Evolutionary conservation across 64 coral and sea anemone genomes (phyloP).

Genomic region (Dendronephthya gigantea): DNA sequence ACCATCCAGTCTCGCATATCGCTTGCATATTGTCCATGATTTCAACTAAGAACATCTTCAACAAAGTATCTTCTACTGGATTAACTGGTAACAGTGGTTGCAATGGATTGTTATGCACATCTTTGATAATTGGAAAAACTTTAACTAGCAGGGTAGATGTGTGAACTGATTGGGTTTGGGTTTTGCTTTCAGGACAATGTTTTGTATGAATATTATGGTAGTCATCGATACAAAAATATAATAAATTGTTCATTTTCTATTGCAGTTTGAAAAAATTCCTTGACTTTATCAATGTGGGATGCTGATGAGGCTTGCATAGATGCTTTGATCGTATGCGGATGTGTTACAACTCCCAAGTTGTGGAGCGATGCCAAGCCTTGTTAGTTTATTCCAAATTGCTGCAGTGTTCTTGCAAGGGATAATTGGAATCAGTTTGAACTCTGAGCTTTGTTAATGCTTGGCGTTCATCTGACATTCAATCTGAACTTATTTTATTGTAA

Average conservation of each 20-base stretch:
- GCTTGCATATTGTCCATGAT: not conserved
- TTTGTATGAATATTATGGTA: conserved; percentile 9
- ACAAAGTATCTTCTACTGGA: not conserved
- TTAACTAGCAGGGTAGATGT: not conserved
- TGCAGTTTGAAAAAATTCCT: conserved; percentile 11
- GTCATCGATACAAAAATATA: conserved; percentile 12
- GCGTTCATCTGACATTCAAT: not conserved
- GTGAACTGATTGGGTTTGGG: conserved; percentile 5
- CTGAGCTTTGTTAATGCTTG: not conserved
- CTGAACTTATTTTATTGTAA: not conserved
- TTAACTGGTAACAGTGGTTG: not conserved
- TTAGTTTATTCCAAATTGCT: conserved; percentile 13
- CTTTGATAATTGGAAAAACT: not conserved
- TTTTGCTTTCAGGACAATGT: not conserved
- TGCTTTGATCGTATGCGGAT: not conserved
- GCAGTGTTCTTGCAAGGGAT: not conserved
- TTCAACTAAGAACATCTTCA: not conserved
- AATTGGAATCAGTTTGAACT: conserved; percentile 2
- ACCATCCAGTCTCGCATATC: not conserved
- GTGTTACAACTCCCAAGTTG: not conserved
- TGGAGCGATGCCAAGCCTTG: not conserved
- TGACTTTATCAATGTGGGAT: not conserved
- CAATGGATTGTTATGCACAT: not conserved
- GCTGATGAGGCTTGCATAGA: not conserved
- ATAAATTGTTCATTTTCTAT: not conserved